phyloP scores from a whole-genome alignment of 2,797 vertebrate genomes.

The Dromococcyx pavoninus region DNA sequence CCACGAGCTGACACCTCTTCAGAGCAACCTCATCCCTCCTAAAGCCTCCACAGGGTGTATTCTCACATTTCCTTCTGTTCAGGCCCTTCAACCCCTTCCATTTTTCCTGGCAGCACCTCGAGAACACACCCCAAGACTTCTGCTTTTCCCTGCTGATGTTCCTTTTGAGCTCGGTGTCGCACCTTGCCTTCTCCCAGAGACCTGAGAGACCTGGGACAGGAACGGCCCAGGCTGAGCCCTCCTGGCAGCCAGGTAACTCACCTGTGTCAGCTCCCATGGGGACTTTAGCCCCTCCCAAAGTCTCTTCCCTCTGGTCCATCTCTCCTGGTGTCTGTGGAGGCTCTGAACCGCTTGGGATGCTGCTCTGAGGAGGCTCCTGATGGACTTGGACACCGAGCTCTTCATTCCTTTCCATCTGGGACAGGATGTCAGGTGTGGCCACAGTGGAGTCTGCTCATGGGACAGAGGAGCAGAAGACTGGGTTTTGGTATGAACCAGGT shows the following conservation, averaged over 20 bases:
- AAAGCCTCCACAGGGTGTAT: too few relatives aligned
- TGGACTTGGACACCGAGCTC: not conserved
- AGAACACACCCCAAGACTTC: not conserved
- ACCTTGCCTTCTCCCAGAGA: not conserved
- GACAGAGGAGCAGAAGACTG: not conserved
- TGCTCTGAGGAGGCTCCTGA: rapidly evolving
- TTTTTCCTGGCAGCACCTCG: rapidly evolving
- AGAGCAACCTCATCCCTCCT: not conserved
- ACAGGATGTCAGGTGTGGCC: rapidly evolving
- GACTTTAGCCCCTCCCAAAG: not conserved
- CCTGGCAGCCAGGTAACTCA: not conserved
- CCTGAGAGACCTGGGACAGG: not conserved
- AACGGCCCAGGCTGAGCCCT: not conserved
- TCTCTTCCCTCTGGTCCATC: not conserved
- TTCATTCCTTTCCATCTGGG: not conserved
- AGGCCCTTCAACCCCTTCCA: rapidly evolving
- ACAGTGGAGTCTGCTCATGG: rapidly evolving
- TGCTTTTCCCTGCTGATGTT: not conserved
- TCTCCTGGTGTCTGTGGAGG: not conserved
- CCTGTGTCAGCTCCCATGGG: not conserved
- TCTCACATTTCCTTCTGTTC: rapidly evolving
- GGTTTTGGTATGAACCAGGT: not conserved
- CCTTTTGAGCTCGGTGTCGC: not conserved
- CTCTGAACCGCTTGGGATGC: rapidly evolving
- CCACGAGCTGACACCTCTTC: not conserved